Evolutionary conservation across 2,797 vertebrate genomes (phyloP).

Genomic region (Manis pentadactyla): DNA sequence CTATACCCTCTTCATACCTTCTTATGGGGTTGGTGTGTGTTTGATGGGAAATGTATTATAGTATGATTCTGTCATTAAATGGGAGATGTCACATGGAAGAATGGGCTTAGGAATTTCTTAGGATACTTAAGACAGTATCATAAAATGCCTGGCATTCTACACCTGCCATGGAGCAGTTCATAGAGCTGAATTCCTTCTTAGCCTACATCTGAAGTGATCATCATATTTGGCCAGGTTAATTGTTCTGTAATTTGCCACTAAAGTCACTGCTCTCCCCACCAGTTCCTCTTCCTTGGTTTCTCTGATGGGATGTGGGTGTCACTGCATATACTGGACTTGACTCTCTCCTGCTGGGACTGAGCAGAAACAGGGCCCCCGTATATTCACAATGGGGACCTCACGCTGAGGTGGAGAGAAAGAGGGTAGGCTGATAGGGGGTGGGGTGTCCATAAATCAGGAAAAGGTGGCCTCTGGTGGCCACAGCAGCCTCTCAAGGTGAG

Average conservation of each 20-base stretch:
- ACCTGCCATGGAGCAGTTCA: background rate
- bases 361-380: background rate
- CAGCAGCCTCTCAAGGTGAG: background rate
- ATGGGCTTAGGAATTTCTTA: background rate
- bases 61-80: background rate
- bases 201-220: background rate
- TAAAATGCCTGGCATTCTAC: no score
- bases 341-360: no score
- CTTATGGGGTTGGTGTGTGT: background rate
- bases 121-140: no score
- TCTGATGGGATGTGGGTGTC: background rate
- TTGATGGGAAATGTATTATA: background rate
- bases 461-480: background rate
- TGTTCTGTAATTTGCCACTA: background rate
- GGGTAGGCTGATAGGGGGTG: background rate
- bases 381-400: background rate
- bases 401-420: background rate
- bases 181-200: background rate
- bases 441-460: background rate
- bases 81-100: background rate
- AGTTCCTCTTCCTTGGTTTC: background rate
- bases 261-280: background rate
- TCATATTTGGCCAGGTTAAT: background rate
- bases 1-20: background rate
- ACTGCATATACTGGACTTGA: no score